Percentiles rank a stretch among this genome's conserved stretches.
Evolutionary conservation across 2,888 invertebrate genomes (phyloP).

Genomic region (Lycophotia porphyrea): DNA sequence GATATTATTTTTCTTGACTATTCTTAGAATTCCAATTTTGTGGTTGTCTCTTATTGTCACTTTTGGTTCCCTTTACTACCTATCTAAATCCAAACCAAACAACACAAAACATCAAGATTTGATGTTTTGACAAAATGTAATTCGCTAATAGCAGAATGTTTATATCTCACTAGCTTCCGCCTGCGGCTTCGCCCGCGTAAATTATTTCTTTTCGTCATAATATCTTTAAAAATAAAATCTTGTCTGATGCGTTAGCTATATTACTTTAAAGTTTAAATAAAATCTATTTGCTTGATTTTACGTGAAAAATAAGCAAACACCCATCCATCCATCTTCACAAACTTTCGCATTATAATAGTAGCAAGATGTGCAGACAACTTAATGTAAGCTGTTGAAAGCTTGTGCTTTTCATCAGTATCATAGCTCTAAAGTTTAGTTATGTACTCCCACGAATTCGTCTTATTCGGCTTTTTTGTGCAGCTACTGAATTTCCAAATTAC

Average conservation of each 20-base stretch:
- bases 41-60: background rate
- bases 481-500: background rate
- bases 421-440: background rate
- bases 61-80: background rate
- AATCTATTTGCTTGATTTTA: background rate
- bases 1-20: background rate
- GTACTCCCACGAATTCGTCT: background rate
- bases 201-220: background rate
- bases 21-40: background rate
- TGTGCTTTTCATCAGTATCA: background rate
- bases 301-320: background rate
- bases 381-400: background rate
- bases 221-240: background rate
- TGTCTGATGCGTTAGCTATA: background rate
- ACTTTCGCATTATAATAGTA: background rate
- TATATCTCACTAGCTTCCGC: background rate
- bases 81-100: background rate
- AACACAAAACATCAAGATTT: too few relatives aligned
- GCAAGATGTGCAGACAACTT: background rate
- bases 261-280: background rate
- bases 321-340: background rate
- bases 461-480: background rate
- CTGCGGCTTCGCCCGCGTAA: background rate
- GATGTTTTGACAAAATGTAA: background rate
- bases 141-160: constrained; percentile 27